Evolutionary conservation across 2,113 vertebrate species (phyloP), one percentile per base, ranked within the genome.

Genomic region (Ctenomys sociabilis): DNA sequence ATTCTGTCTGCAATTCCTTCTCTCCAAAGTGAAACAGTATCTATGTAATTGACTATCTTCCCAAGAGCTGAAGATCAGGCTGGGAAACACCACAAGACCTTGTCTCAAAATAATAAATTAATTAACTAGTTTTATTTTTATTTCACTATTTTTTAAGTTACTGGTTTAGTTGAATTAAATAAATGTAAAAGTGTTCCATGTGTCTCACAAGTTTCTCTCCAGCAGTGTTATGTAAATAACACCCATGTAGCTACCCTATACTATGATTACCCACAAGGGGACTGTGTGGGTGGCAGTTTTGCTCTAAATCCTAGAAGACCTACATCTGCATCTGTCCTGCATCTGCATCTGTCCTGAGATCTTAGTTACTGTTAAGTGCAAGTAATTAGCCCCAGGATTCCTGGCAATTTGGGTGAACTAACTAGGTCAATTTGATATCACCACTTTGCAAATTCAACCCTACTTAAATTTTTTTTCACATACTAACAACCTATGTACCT

Each of bases 1-100:
- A 78, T 22, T 83, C 21, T 64, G 32, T 93, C 83, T 91, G 72
- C 68, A 59, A 57, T 35, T 43, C 32, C 28, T 32, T 86, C 92
- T 80, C 63, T 84, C 40, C 84, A 84, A 68, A 80, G 73, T 26
- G 91, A 93, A 94, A 86, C 32, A 87, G 12, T 61, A 78, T 59
- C 86, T 59, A 81, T 57, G 73, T 43, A 93, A 96, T 13, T 40
- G 24, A 43, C 91, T 11, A 43, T 30, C 30, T 54, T 73, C 61
- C 59, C 43, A 68, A 45, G 63, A 68, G 30, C 21, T 85, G 7
- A 80, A 68, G 43, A 49, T 43, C 17, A 35, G 30, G 11, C 30
- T 85, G 10, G 10, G 30, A 43, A 85, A 68, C 17, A 49, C 19
- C 35, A 10, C 12, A 43, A 68, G 17, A 85, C 3, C 43, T 30